Percentiles rank a stretch among this genome's conserved stretches.
Conservation (phyloP, 2,113 vertebrate genomes). For the Vidua macroura region DNA sequence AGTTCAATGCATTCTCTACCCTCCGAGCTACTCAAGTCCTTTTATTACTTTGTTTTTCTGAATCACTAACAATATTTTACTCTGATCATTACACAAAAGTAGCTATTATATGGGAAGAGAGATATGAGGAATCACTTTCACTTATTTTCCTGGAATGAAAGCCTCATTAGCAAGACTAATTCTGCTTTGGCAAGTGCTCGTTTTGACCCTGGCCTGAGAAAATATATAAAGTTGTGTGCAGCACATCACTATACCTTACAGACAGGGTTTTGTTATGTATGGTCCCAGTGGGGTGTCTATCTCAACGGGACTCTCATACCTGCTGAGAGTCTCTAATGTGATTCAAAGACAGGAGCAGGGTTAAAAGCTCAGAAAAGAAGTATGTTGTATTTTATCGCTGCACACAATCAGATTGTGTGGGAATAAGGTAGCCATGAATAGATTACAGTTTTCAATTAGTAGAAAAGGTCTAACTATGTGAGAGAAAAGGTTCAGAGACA, state of each 20-base stretch:
- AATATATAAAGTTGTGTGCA: neutral
- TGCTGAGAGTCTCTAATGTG: slow-evolving; percentile 2
- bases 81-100: slow-evolving; percentile 18
- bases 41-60: slow-evolving; percentile 47
- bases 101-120: slow-evolving; percentile 10
- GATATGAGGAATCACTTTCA: neutral
- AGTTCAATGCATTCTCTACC: slow-evolving; percentile 26
- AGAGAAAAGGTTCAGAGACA: neutral
- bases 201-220: slow-evolving; percentile 29
- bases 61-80: slow-evolving; percentile 31
- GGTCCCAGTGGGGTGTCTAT: neutral
- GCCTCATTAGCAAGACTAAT: slow-evolving; percentile 36
- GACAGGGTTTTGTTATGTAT: neutral
- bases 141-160: slow-evolving; percentile 41
- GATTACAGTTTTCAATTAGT: neutral
- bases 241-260: neutral
- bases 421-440: neutral
- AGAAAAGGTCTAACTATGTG: neutral
- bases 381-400: neutral
- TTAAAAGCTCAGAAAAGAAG: neutral
- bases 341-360: slow-evolving; percentile 7
- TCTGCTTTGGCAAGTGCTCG: neutral
- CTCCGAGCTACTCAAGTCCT: slow-evolving; percentile 32
- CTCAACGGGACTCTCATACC: neutral
- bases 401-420: neutral